A percentile compares a stretch with the other conserved stretches of the same genome.
Conservation (phyloP, 2,888 invertebrate genomes). For the Exocentrus adspersus region DNA sequence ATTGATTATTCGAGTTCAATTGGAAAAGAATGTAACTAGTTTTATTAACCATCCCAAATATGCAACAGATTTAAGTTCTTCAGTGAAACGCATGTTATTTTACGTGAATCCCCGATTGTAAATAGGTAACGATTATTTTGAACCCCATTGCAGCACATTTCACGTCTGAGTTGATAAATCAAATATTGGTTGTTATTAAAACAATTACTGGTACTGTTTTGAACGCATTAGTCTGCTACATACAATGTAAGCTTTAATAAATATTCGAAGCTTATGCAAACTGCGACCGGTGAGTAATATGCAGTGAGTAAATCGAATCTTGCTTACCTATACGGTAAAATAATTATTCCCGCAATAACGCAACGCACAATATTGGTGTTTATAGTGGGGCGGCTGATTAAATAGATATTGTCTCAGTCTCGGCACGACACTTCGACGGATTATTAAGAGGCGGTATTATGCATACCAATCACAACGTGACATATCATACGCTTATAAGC, state of each 20-base stretch:
- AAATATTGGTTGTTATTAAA: conserved; percentile 12
- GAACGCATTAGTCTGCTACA: neutral
- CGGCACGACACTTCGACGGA: too few species aligned
- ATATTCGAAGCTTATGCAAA: neutral
- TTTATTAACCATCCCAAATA: too few species aligned
- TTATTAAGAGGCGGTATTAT: too few species aligned
- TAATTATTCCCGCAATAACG: conserved; percentile 7
- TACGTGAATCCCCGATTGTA: too few species aligned
- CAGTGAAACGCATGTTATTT: too few species aligned
- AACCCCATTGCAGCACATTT: neutral
- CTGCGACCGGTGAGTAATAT: neutral
- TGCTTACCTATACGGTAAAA: neutral
- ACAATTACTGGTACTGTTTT: neutral
- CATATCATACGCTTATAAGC: too few species aligned
- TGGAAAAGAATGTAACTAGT: too few species aligned
- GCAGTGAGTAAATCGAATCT: conserved; percentile 2
- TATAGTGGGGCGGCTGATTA: neutral
- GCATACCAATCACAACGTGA: too few species aligned
- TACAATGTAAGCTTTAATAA: neutral
- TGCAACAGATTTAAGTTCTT: too few species aligned
- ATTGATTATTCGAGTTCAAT: too few species aligned
- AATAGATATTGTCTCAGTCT: too few species aligned
- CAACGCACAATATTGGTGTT: neutral
- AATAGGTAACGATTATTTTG: neutral
- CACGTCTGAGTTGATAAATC: neutral